These are phyloP conservation scores for Melanerpes formicivorus DNA, from an alignment of 2,113 vertebrate genomes.

Conservation along the genomic window DNA sequence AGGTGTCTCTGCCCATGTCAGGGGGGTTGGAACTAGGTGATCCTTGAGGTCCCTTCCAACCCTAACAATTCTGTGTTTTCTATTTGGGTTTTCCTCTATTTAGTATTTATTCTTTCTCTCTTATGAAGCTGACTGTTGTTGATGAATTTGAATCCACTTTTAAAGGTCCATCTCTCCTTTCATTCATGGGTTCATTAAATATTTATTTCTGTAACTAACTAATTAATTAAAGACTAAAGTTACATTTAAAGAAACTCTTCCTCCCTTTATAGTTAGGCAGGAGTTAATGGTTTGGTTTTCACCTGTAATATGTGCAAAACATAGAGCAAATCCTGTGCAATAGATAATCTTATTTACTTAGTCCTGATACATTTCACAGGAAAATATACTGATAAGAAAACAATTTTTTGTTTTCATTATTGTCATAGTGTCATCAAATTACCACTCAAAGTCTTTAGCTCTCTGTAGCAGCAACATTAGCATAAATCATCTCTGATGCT, in stretches of 20 bases:
- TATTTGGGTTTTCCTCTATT: not conserved
- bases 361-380: not conserved
- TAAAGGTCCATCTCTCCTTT: not conserved
- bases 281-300: not conserved
- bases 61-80: not conserved
- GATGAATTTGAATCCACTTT: not conserved
- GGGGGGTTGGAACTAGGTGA: too few species aligned
- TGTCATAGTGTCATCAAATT: not conserved
- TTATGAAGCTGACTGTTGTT: constrained; percentile 11
- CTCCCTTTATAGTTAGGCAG: not conserved
- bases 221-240: not conserved
- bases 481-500: not conserved
- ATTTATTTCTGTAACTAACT: not conserved
- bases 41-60: too few species aligned
- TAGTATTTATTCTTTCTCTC: not conserved
- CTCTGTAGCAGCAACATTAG: not conserved
- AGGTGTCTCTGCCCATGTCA: too few species aligned
- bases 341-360: not conserved
- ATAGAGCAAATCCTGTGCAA: not conserved
- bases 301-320: not conserved
- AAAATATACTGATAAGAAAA: not conserved
- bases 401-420: not conserved
- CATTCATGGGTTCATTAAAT: not conserved
- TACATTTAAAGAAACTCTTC: not conserved
- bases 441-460: not conserved